A percentile compares a stretch with the other conserved stretches of the same genome.
These are phyloP conservation scores for Periophthalmodon schlosseri DNA, from an alignment of 2,113 vertebrate genomes.

Conservation along the genomic window DNA sequence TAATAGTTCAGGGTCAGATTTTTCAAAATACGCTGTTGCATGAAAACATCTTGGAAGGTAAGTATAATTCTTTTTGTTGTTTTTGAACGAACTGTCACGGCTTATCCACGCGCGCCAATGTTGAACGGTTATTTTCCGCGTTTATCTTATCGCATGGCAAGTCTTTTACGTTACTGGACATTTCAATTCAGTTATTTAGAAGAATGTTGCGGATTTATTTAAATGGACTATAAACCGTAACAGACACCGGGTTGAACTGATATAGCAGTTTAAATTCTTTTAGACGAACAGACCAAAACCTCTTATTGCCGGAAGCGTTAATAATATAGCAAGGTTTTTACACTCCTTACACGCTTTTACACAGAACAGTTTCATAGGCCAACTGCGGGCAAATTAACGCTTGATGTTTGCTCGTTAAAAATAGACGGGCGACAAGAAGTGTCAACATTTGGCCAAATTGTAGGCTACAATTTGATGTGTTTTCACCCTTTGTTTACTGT, in stretches of 20 bases:
- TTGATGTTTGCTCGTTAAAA: background rate
- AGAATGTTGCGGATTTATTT: background rate
- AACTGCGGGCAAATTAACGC: no score
- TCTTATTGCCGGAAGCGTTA: background rate
- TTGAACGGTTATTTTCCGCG: background rate
- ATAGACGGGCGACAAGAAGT: background rate
- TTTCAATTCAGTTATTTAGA: no score
- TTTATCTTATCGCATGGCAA: background rate
- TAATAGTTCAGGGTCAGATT: background rate
- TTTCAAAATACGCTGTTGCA: slow-evolving; percentile 14
- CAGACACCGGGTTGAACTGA: background rate
- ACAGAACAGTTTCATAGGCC: no score
- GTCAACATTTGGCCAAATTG: background rate
- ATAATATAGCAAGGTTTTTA: background rate
- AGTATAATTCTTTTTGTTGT: slow-evolving; percentile 57
- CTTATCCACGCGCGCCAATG: background rate
- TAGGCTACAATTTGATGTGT: background rate
- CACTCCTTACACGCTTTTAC: no score
- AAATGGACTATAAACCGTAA: background rate
- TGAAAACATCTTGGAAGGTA: slow-evolving; percentile 47
- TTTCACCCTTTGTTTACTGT: background rate
- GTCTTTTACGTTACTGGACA: background rate
- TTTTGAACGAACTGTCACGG: slow-evolving; percentile 5
- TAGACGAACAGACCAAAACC: background rate
- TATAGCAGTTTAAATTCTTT: background rate